These are phyloP conservation scores for Aulostomus chinensis DNA, from an alignment of 2,797 vertebrate species.

Conservation along the genomic window DNA sequence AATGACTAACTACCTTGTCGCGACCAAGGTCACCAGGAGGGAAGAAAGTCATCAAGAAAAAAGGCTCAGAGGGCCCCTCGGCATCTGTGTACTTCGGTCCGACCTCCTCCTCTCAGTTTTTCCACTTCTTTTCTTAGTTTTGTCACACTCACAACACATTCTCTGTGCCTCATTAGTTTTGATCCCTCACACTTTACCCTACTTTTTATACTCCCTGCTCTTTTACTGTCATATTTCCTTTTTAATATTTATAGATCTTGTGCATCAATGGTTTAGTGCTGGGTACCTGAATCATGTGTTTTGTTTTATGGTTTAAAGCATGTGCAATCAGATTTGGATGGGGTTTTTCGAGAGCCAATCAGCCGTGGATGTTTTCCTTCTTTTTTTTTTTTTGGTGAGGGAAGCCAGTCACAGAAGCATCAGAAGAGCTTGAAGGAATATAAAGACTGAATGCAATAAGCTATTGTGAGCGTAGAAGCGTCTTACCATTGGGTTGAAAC, in stretches of 20 bases:
- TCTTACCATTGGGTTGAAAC: too few relatives aligned
- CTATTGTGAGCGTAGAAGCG: too few relatives aligned
- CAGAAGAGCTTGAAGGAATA: too few relatives aligned
- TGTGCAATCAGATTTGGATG: too few relatives aligned
- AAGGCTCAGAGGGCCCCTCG: slow-evolving; percentile 23
- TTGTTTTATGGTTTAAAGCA: too few relatives aligned
- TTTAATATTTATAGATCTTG: background rate
- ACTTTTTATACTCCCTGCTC: background rate
- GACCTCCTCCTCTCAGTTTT: background rate
- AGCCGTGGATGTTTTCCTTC: too few relatives aligned
- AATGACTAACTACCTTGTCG: slow-evolving; percentile 29
- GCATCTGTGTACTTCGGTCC: slow-evolving; percentile 43
- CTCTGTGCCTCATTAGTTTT: background rate
- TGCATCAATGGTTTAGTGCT: background rate
- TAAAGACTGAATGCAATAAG: too few relatives aligned
- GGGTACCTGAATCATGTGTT: too few relatives aligned
- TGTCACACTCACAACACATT: background rate
- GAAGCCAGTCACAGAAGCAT: too few relatives aligned
- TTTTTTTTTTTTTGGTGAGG: too few relatives aligned
- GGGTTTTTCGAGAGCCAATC: too few relatives aligned
- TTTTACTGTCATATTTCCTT: background rate
- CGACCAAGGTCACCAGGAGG: slow-evolving; percentile 39
- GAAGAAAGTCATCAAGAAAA: slow-evolving; percentile 27
- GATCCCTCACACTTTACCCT: background rate
- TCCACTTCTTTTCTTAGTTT: background rate